These are phyloP conservation scores for Nematolebias whitei DNA, from an alignment of 2,113 vertebrate genomes.

Conservation along the genomic window DNA sequence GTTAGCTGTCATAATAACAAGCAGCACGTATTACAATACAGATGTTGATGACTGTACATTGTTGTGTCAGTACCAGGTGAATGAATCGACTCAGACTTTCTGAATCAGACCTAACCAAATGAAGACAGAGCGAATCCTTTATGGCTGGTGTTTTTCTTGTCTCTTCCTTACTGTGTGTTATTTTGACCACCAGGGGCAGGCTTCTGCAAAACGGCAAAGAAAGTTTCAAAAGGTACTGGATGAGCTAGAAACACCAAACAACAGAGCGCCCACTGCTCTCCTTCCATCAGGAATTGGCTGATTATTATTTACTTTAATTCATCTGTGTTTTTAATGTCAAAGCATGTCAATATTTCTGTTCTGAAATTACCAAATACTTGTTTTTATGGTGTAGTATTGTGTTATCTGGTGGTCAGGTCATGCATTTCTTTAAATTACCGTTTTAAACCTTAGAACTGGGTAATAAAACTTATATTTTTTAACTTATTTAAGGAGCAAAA, in stretches of 20 bases:
- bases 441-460: too few species aligned
- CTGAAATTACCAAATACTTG: too few species aligned
- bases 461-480: too few species aligned
- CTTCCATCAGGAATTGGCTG: constrained; percentile 54
- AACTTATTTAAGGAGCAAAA: constrained; percentile 12
- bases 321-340: constrained; percentile 42
- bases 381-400: background rate
- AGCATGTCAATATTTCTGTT: constrained; percentile 50
- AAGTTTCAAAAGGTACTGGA: constrained; percentile 99
- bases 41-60: too few species aligned
- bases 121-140: constrained; percentile 75
- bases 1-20: too few species aligned
- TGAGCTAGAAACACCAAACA: constrained; percentile 81
- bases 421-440: too few species aligned
- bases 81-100: constrained; percentile 3
- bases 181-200: constrained; percentile 99
- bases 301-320: constrained; percentile 23
- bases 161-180: constrained; percentile 93
- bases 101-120: constrained; percentile 21
- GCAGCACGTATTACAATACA: too few species aligned
- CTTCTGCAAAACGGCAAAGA: constrained; percentile 99
- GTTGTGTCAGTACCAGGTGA: too few species aligned
- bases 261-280: constrained; percentile 65
- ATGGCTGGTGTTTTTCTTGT: constrained; percentile 86
- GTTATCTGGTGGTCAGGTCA: constrained; percentile 68